Evolutionary conservation across 2,888 invertebrate genomes (phyloP), one percentile per base, ranked within the genome.

Genomic region (Agonum fuliginosum): DNA sequence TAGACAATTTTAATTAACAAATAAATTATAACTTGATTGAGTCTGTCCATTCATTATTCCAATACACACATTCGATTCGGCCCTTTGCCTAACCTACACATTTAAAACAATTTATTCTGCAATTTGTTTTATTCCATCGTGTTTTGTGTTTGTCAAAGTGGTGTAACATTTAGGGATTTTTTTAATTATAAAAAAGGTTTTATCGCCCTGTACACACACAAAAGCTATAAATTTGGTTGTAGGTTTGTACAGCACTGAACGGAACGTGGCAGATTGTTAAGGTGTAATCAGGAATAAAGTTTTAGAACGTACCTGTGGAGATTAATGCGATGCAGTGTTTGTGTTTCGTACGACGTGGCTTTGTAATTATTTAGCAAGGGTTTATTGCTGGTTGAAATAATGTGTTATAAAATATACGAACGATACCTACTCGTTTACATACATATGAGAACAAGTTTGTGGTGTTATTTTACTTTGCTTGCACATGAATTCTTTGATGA

Each of bases 21-120:
- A 54, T 37, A 22, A 67, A 67, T 67, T 67, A 67, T 43, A 67
- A 67, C 37, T 41, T 67, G 67, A 67, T 67, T 67, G 67, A 67
- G 41, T 67, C 43, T 6, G 24, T 20, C 20, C 67, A 67, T 43
- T 67, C 41, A 67, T 67, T 67, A 67, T 67, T 41, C 43, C 43
- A 14, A 43, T 22, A 41, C 20, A 20, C 30, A 20, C 62, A 30
- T 30, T 62, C 34, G 34, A 34, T 62, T 62, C 34, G 6, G 17
- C 62, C 62, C 62, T 62, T 62, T 62, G 62, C 34, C 14, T 34
- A 62, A 34, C 54, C 22, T 24, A 24, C 24, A 54, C 54, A 54
- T 54, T 54, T 54, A 54, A 54, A 54, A 54, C 54, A 54, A 54
- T 54, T 54, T 54, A 54, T 24, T 12, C 54, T 24, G 22, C 54